Evolutionary conservation across 2,797 vertebrate species (phyloP).

Genomic region (Sebastes steindachneri): DNA sequence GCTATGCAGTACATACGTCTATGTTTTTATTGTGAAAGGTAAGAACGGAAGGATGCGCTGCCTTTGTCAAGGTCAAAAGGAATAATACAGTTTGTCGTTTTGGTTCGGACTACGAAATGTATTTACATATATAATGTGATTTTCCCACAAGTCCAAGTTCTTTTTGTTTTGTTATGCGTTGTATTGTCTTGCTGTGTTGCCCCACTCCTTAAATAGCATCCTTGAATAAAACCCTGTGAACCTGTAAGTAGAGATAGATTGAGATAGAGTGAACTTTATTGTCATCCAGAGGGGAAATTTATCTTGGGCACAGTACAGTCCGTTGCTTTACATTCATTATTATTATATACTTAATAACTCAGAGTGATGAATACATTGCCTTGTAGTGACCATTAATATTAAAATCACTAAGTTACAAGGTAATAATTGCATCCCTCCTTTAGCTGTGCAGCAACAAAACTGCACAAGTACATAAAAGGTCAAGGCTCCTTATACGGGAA

Average conservation of each 20-base stretch:
- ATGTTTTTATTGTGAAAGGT: too few species aligned
- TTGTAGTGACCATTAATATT: constrained; percentile 49
- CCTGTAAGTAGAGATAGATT: background rate
- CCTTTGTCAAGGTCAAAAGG: too few species aligned
- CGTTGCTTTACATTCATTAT: background rate
- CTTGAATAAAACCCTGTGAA: constrained; percentile 11
- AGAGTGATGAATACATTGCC: constrained; percentile 39
- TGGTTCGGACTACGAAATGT: background rate
- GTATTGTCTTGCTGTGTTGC: background rate
- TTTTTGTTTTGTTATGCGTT: background rate
- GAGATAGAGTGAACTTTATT: background rate
- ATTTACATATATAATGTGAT: background rate
- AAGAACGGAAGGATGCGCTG: too few species aligned
- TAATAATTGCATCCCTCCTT: constrained; percentile 56
- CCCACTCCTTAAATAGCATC: background rate
- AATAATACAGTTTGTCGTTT: accelerated
- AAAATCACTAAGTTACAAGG: constrained; percentile 24
- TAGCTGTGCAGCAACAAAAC: constrained; percentile 40
- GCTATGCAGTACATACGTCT: too few species aligned
- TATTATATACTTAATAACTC: background rate
- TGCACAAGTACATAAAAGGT: constrained; percentile 65
- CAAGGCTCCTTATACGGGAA: constrained; percentile 44
- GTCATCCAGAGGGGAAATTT: background rate
- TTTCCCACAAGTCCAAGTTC: background rate
- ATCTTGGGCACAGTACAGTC: background rate